Base-by-base conservation (phyloP, 2,888 invertebrate genomes). In the Ischnura elegans region DNA sequence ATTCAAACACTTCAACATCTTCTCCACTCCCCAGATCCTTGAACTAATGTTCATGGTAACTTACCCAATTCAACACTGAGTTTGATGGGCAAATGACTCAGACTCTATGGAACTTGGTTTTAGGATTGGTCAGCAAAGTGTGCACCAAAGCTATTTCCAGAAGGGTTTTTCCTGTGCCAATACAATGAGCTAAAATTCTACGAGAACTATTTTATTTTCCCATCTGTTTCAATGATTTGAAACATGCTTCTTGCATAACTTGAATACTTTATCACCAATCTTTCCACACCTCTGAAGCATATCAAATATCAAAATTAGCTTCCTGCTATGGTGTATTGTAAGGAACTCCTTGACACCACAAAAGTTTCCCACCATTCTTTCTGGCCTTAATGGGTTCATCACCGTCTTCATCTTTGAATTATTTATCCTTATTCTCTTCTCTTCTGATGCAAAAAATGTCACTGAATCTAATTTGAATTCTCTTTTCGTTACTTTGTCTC, bases 31-130 rank as follows among this genome's bases (percentile, higher is more conserved):
- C 96, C 0, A 97, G 96, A 95, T 97, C 97, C 94, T 97, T 97
- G 93, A 98, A 96, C 99, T 99, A 99, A 95, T 98, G 98, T n/a
- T 97, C 96, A 96, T 98, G 99, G 96, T 99, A 99, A 95, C 98
- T 98, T 45, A 98, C 97, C 99, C 99, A 99, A 96, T 99, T 99
- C 94, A 99, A 97, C 0, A 99, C 98, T 0, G 99, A 99, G 95
- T 98, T 99, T 51, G 99, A 96, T 0, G 99, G 99, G 95, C 98
- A 98, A 36, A 99, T 98, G 0, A 99, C 97, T 95, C 99, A 96
- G 87, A 98, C 98, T 0, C 98, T 97, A 16, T 97, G 96, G 0
- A 98, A 98, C 94, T 97, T 96, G 94, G 95, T 96, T 93, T 96
- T 96, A 55, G 96, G 96, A 95, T 98, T 97, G 0, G 96, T 96